Conservation (phyloP, 2,113 vertebrate genomes). For the Mesoclemmys tuberculata region DNA sequence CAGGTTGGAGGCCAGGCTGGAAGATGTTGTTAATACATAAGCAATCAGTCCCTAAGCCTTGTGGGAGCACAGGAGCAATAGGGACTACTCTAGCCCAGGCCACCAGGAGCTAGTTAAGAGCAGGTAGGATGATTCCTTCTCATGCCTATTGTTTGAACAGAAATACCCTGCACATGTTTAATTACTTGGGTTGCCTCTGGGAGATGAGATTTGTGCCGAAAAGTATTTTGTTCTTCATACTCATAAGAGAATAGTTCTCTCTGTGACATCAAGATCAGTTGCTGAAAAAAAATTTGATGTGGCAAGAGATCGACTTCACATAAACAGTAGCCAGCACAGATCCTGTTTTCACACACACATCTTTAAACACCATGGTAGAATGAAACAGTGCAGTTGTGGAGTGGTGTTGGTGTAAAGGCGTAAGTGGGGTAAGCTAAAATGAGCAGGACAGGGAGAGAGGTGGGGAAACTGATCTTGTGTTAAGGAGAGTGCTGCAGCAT, state of each 20-base stretch:
- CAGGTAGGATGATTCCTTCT: background rate
- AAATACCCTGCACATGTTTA: background rate
- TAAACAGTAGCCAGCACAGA: background rate
- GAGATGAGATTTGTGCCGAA: background rate
- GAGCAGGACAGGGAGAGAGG: background rate
- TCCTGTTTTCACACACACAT: background rate
- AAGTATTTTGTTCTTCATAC: background rate
- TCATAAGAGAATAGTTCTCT: background rate
- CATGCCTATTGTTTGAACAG: background rate
- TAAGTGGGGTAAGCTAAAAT: background rate
- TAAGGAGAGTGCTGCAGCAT: background rate
- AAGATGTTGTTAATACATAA: background rate
- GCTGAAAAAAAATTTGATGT: background rate
- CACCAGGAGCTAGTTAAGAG: background rate
- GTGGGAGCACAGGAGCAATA: too few relatives aligned
- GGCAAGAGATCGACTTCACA: background rate
- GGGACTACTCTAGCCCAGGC: background rate
- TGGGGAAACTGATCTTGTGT: background rate
- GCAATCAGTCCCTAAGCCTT: background rate
- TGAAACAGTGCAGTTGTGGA: rapidly evolving
- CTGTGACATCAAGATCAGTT: background rate
- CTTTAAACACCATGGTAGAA: background rate
- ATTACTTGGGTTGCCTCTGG: background rate
- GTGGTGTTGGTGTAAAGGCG: background rate
- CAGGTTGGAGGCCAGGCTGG: background rate